A percentile compares a stretch with the other conserved stretches of the same genome.
These are phyloP conservation scores for Lagopus leucura DNA, from an alignment of 2,113 vertebrate genomes.

Conservation along the genomic window DNA sequence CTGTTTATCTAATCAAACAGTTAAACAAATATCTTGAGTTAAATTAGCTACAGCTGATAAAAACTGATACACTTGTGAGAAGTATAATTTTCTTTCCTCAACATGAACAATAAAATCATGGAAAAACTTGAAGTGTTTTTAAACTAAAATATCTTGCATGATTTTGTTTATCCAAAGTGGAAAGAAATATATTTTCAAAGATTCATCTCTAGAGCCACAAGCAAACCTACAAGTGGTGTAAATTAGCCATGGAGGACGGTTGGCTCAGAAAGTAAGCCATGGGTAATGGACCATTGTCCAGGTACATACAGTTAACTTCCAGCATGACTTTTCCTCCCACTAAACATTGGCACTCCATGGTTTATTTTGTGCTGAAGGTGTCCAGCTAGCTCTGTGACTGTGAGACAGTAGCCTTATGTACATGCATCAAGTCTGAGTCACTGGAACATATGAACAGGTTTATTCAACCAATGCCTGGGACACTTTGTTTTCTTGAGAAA, in stretches of 20 bases:
- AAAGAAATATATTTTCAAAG: background rate
- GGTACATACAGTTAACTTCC: background rate
- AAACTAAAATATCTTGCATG: background rate
- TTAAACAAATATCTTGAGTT: background rate
- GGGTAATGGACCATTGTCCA: accelerated
- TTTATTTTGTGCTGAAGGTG: background rate
- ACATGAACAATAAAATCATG: background rate
- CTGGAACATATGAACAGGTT: background rate
- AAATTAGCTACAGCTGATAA: background rate
- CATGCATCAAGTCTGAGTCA: background rate
- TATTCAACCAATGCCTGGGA: background rate
- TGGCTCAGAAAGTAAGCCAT: background rate
- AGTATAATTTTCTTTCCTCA: background rate
- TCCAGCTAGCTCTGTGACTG: background rate
- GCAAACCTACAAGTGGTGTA: background rate
- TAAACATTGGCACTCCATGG: background rate
- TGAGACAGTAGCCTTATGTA: background rate
- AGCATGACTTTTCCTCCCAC: background rate
- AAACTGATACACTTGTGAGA: background rate
- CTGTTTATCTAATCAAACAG: background rate
- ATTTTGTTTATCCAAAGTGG: background rate
- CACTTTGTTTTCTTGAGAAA: background rate
- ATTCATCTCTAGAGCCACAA: background rate
- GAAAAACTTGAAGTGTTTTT: background rate
- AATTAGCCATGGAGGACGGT: background rate